Conservation (phyloP, 2,113 vertebrate genomes). For the Peromyscus leucopus region DNA sequence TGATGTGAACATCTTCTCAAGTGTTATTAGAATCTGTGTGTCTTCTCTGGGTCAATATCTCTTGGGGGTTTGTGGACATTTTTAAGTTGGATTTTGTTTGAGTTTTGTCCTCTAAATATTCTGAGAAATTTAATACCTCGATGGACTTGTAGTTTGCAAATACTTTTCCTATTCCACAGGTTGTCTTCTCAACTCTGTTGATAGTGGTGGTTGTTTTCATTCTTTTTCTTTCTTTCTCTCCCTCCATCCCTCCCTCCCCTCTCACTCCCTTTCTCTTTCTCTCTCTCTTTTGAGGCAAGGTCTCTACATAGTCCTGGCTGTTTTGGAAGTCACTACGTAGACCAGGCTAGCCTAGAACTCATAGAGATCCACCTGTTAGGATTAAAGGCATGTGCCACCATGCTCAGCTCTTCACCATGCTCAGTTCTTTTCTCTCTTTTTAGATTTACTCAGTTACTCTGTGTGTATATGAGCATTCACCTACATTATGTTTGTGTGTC, state of each 20-base stretch:
- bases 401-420: neutral
- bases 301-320: neutral
- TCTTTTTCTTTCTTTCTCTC: neutral
- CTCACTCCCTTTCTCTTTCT: neutral
- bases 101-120: neutral
- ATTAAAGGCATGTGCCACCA: neutral
- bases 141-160: neutral
- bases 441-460: neutral
- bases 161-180: neutral
- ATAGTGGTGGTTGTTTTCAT: neutral
- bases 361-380: neutral
- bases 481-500: neutral
- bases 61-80: neutral
- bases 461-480: neutral
- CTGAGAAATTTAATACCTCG: neutral
- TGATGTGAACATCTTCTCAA: neutral
- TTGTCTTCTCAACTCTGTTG: neutral
- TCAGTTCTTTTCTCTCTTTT: neutral
- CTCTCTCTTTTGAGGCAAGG: neutral
- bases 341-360: neutral
- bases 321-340: neutral
- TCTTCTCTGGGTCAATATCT: neutral
- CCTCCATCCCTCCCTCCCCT: rapidly evolving
- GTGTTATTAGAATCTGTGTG: neutral
- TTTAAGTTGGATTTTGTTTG: neutral